phyloP scores from a whole-genome alignment of 2,888 invertebrate species.

The Gastrophysa polygoni region DNA sequence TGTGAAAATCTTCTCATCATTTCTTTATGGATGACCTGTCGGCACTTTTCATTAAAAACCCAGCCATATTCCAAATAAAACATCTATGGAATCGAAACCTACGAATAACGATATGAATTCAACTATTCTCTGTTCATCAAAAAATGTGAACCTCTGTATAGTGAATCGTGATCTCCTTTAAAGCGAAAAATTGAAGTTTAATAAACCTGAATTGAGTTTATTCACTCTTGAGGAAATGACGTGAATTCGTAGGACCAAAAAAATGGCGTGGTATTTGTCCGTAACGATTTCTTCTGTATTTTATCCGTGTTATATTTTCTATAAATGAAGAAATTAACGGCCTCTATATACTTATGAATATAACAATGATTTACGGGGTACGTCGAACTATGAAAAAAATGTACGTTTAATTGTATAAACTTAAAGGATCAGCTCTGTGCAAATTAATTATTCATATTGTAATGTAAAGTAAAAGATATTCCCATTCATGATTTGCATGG shows the following conservation, averaged over 20 bases:
- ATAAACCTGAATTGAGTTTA: background rate
- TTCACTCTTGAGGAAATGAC: background rate
- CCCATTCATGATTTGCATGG: conserved; percentile 50
- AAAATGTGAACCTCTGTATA: too few relatives aligned
- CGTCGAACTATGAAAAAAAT: conserved; percentile 48
- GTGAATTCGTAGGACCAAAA: background rate
- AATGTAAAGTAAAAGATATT: conserved; percentile 42
- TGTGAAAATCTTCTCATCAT: too few relatives aligned
- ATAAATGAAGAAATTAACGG: conserved; percentile 5
- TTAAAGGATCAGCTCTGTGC: conserved; percentile 25
- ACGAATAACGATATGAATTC: too few relatives aligned
- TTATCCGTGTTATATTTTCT: background rate
- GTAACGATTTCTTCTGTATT: background rate
- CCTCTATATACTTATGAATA: background rate
- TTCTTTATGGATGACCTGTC: too few relatives aligned
- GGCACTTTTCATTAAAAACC: too few relatives aligned
- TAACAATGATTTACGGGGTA: conserved; percentile 31
- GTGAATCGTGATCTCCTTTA: background rate
- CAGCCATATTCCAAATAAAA: too few relatives aligned
- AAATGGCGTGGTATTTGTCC: background rate
- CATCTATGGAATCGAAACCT: too few relatives aligned
- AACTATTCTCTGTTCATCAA: too few relatives aligned
- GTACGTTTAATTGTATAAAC: conserved; percentile 41
- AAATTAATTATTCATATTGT: conserved; percentile 49
- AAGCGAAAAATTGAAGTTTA: background rate